Conservation (phyloP, 2,113 vertebrate genomes). For the Engystomops pustulosus region DNA sequence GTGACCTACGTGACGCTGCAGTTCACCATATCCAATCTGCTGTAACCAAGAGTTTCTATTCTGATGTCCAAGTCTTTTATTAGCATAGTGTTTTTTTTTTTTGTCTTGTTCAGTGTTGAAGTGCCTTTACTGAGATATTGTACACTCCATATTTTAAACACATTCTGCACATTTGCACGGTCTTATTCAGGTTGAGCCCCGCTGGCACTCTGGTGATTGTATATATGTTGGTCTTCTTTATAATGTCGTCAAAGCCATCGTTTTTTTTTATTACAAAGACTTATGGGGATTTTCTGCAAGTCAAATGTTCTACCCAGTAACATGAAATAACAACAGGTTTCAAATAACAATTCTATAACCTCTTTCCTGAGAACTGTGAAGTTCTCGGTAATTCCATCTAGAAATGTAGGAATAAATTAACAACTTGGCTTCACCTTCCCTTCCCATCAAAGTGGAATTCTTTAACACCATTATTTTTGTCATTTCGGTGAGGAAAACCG, state of each 20-base stretch:
- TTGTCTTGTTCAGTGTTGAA: background rate
- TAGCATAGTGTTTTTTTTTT: background rate
- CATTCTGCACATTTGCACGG: background rate
- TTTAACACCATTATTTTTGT: too few relatives aligned
- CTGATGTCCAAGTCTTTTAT: background rate
- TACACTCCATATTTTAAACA: background rate
- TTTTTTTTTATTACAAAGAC: background rate
- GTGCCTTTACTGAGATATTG: slow-evolving; percentile 11
- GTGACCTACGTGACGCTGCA: background rate
- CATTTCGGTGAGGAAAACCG: too few relatives aligned
- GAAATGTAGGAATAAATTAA: too few relatives aligned
- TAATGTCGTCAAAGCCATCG: background rate
- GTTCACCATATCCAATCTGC: background rate
- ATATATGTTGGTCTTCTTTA: background rate
- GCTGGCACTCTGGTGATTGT: background rate
- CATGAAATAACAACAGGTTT: too few relatives aligned
- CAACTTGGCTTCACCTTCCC: too few relatives aligned
- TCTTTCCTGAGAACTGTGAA: too few relatives aligned
- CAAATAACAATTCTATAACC: too few relatives aligned
- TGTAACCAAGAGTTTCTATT: slow-evolving; percentile 6
- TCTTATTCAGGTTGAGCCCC: background rate
- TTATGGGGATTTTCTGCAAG: background rate
- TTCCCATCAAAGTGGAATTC: too few relatives aligned
- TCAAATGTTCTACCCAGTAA: too few relatives aligned
- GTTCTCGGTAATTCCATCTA: too few relatives aligned